Percentiles rank a stretch among this genome's conserved stretches.
phyloP scores from a whole-genome alignment of 2,113 vertebrate genomes.

The Orthonyx spaldingii region DNA sequence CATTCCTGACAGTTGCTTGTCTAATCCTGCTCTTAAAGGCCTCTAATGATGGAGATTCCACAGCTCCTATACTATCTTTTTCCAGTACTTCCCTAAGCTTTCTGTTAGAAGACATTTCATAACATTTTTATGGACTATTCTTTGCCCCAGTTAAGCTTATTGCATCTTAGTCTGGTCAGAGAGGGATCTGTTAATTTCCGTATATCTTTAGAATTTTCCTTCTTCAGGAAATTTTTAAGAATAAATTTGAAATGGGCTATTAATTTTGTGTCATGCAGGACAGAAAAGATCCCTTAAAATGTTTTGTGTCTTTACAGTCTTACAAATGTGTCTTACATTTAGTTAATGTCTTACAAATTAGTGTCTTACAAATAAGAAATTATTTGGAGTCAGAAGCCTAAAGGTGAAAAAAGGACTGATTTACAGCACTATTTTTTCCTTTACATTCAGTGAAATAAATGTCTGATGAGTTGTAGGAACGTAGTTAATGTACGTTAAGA shows the following conservation, averaged over 20 bases:
- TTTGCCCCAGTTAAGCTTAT: background rate
- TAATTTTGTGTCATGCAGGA: background rate
- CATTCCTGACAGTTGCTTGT: background rate
- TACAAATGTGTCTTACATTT: no score
- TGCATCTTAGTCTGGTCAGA: background rate
- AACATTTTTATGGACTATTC: background rate
- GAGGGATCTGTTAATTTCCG: background rate
- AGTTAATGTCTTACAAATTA: no score
- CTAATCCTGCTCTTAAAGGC: background rate
- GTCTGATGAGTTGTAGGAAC: background rate
- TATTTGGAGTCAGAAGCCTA: background rate
- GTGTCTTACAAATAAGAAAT: no score
- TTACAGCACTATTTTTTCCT: background rate
- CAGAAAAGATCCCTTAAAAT: background rate
- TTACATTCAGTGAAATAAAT: background rate
- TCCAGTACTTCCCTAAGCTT: background rate
- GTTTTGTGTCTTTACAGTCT: background rate
- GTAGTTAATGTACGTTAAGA: background rate
- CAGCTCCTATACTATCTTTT: background rate
- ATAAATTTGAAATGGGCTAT: accelerated
- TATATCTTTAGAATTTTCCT: background rate
- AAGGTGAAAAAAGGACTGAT: background rate
- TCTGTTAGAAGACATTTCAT: background rate
- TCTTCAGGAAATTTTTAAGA: background rate
- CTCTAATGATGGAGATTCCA: background rate